Percentiles rank a stretch among this genome's conserved stretches.
Evolutionary conservation across 2,113 vertebrate species (phyloP).

Genomic region (Ictalurus punctatus): DNA sequence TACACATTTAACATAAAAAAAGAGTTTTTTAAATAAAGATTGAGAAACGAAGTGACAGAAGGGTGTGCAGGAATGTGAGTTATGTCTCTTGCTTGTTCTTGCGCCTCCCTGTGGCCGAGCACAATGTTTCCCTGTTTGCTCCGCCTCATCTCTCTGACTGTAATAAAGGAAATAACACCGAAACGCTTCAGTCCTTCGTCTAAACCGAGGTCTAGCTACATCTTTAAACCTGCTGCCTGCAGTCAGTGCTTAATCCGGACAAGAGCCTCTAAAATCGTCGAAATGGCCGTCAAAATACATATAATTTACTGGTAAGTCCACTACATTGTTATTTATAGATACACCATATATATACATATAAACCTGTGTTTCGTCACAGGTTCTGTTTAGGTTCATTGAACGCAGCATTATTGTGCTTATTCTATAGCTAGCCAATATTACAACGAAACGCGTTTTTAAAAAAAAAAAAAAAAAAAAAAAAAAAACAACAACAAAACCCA

Average conservation of each 20-base stretch:
- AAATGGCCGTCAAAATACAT: constrained; percentile 58
- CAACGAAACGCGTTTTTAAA: no score
- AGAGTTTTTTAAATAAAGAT: not conserved
- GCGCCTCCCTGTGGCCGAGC: not conserved
- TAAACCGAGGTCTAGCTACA: not conserved
- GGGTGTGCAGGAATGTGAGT: not conserved
- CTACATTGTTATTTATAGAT: constrained; percentile 22
- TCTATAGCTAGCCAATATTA: not conserved
- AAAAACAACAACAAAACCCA: no score
- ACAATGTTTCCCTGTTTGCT: constrained; percentile 11
- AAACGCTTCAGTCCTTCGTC: not conserved
- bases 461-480: not conserved
- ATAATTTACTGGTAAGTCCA: constrained; percentile 59
- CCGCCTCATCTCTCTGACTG: constrained; percentile 46
- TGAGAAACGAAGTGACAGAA: not conserved
- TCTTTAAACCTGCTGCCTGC: not conserved
- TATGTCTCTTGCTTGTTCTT: not conserved
- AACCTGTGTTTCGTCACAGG: not conserved
- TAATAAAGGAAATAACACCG: constrained; percentile 12
- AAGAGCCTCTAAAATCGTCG: not conserved
- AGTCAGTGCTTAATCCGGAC: not conserved
- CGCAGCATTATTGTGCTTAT: not conserved
- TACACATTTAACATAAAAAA: not conserved
- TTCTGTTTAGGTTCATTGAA: not conserved
- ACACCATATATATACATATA: not conserved